Percentiles rank a stretch among this genome's conserved stretches.
phyloP scores from a whole-genome alignment of 2,888 invertebrate genomes.

The Lymantria dispar region DNA sequence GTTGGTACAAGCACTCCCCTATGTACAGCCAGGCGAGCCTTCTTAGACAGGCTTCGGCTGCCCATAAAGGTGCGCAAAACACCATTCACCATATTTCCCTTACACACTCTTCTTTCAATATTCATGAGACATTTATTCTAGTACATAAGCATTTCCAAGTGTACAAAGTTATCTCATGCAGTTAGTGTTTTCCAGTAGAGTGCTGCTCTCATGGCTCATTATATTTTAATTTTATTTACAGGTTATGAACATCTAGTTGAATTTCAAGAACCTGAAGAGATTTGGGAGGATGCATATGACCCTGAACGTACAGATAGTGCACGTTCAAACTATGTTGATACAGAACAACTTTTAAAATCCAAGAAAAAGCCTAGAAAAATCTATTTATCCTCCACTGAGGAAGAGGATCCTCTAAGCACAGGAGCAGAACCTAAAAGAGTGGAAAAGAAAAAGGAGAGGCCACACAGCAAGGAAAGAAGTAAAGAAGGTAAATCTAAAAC shows the following conservation, averaged over 20 bases:
- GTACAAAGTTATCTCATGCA: too few species aligned
- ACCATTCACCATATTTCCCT: too few species aligned
- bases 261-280: constrained; percentile 58
- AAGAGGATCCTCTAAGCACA: constrained; percentile 57
- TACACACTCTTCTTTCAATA: too few species aligned
- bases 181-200: too few species aligned
- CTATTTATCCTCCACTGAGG: constrained; percentile 39
- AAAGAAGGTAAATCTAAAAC: constrained; percentile 36
- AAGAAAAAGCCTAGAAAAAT: constrained; percentile 48
- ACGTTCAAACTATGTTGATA: constrained; percentile 33
- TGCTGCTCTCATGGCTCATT: not conserved
- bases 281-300: constrained; percentile 51
- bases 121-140: too few species aligned
- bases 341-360: constrained; percentile 24
- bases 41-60: too few species aligned
- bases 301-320: constrained; percentile 43
- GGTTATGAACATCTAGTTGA: constrained; percentile 76
- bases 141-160: too few species aligned
- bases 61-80: too few species aligned
- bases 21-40: too few species aligned
- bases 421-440: constrained; percentile 43
- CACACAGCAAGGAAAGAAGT: constrained; percentile 61
- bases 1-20: too few species aligned
- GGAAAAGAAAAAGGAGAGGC: constrained; percentile 56
- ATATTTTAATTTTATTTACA: constrained; percentile 22